Evolutionary conservation across 92 coral and sea anemone species (phyloP).

Genomic region (Porites divaricata): DNA sequence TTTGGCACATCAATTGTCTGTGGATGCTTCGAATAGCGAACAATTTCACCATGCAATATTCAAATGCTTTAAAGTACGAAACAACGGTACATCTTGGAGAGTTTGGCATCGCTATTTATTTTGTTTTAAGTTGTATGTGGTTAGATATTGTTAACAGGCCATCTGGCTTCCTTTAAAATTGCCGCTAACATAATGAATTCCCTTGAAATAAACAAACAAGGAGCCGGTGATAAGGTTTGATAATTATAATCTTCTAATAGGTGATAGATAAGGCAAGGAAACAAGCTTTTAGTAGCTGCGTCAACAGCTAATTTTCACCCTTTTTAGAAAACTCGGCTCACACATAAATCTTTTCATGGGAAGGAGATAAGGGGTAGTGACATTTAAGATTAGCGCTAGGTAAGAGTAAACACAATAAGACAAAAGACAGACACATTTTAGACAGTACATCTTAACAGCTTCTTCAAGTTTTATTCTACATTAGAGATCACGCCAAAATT

Average conservation of each 20-base stretch:
- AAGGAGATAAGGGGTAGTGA: constrained; percentile 15
- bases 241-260: constrained; percentile 17
- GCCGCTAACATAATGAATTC: constrained; percentile 19
- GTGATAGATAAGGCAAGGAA: constrained; percentile 30
- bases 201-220: constrained; percentile 21
- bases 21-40: not conserved
- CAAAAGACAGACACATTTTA: constrained; percentile 12
- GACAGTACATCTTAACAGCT: not conserved
- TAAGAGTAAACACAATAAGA: constrained; percentile 12
- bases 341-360: not conserved
- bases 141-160: not conserved
- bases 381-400: not conserved
- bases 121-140: not conserved
- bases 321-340: not conserved
- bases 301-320: constrained; percentile 42
- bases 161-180: not conserved
- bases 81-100: not conserved
- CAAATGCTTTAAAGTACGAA: not conserved
- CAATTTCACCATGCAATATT: not conserved
- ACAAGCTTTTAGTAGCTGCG: constrained; percentile 10
- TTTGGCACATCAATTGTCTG: not conserved
- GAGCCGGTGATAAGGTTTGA: constrained; percentile 21
- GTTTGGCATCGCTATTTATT: not conserved
- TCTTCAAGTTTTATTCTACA: not conserved
- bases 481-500: not conserved